Base-by-base conservation (phyloP, 2,797 vertebrate species). In the Ispidina picta region DNA sequence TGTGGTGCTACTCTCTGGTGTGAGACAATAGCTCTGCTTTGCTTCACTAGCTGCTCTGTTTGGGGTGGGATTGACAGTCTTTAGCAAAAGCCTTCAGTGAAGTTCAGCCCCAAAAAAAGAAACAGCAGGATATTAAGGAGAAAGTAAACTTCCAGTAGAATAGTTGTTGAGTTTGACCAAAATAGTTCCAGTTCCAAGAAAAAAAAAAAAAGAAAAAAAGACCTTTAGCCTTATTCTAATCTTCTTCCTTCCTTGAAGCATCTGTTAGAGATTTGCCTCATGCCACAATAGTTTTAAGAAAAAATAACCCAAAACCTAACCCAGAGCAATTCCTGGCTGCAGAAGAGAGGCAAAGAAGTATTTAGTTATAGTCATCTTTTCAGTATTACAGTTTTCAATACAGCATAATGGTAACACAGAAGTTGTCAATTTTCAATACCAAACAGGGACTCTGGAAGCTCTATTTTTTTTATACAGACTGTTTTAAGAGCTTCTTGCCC, bases 211-310 rank as follows among this genome's bases (percentile, higher is more conserved):
- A 26, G 26, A 26, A 88, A 80, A 12, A 59, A 76, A 91, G 88
- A 95, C 91, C 87, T 91, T 92, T 93, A 84, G 81, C 63, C 78
- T 90, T 82, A 65, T 75, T 71, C 62, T 93, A 92, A 85, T 91
- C 79, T 83, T 93, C 85, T 93, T 92, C 88, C 92, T 94, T 94
- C 83, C 94, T 73, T 46, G 52, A 83, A 93, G 81, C 91, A 95
- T 95, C 83, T 95, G 95, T 89, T 86, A 89, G 71, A 86, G 58
- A 96, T 97, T 95, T 96, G 88, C 81, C 60, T 95, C 75, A 85
- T 26, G 77, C 83, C 56, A 78, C 74, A 86, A 60, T 6, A 88
- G 76, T 75, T 93, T 86, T 48, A 75, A 86, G 81, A 58, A 92
- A 84, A 91, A 94, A 86, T 62, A 91, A 83, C 73, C 72, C 75